Evolutionary conservation across 2,113 vertebrate species (phyloP), one percentile per base, ranked within the genome.

Genomic region (Butorides virescens): DNA sequence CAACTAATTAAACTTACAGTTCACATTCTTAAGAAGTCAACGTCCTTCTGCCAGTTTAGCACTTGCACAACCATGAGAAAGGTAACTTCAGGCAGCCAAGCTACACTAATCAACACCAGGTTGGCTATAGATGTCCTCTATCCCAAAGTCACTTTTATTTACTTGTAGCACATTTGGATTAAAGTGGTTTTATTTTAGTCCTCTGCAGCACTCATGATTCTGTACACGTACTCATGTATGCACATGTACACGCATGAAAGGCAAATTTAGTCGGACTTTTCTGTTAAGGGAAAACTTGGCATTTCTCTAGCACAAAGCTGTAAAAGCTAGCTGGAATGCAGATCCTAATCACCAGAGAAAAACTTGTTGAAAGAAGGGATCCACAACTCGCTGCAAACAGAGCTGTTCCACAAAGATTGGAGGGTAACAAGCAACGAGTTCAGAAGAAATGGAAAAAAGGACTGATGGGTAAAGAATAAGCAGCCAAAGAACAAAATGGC

Each of bases 311-410:
- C 75, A 84, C n/a, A 88, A 82, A 95, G 66, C 70, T 90, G n/a
- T 68, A 90, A 62, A 91, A 95, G 53, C 56, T 90, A 53, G 47
- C 46, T 76, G 95, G 93, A 96, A 96, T 90, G 92, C 71, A 93
- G 93, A 96, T 94, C 87, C 66, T 96, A 95, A 97, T 96, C 90
- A 79, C 61, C 39, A 93, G 66, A 32, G 42, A 73, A 95, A 91
- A 94, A 83, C 70, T 13, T 85, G 88, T 8, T 96, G 95, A 96
- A 96, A 96, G 92, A 94, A 96, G 49, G 22, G 59, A 76, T 96
- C 92, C 71, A 93, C 92, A 70, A 78, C 78, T 87, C 15, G 2
- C 74, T 76, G 62, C 81, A 88, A 79, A 95, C 16, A 68, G 50
- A 95, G 62, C 21, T 82, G 62, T 53, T 79, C 36, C 77, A 93